Evolutionary conservation across 2,113 vertebrate species (phyloP).

Genomic region (Hippocampus zosterae): DNA sequence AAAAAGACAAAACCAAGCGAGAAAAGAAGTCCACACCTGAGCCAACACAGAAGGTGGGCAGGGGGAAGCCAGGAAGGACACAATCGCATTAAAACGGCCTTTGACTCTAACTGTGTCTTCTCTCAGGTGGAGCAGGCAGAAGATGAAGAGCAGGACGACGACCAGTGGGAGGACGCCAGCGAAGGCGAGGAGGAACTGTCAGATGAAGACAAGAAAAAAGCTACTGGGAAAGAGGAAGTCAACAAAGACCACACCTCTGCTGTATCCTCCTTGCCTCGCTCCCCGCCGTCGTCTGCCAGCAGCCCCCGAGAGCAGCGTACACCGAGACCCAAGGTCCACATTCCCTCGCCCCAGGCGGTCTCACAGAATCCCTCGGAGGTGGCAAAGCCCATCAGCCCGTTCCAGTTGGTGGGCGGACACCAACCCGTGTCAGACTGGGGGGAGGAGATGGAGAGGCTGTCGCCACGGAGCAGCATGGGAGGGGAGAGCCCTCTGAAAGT

Average conservation of each 20-base stretch:
- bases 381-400: constrained; percentile 74
- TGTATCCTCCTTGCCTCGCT: not conserved
- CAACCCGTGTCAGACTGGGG: constrained; percentile 83
- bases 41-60: constrained; percentile 46
- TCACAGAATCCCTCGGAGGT: constrained; percentile 52
- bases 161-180: constrained; percentile 58
- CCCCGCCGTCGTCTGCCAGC: constrained; percentile 17
- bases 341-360: constrained; percentile 37
- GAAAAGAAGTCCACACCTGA: constrained; percentile 41
- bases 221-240: constrained; percentile 43
- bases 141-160: constrained; percentile 51
- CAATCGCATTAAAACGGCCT: too few species aligned
- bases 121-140: constrained; percentile 39
- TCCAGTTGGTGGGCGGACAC: constrained; percentile 70
- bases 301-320: constrained; percentile 67
- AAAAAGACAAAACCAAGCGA: constrained; percentile 24
- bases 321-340: constrained; percentile 61
- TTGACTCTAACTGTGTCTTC: not conserved
- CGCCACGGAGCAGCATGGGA: constrained; percentile 69
- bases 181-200: constrained; percentile 49
- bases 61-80: not conserved
- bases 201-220: constrained; percentile 60
- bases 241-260: constrained; percentile 22
- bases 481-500: constrained; percentile 65
- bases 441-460: constrained; percentile 86